Base-by-base conservation (phyloP, 2,113 vertebrate genomes). In the Xyrauchen texanus region DNA sequence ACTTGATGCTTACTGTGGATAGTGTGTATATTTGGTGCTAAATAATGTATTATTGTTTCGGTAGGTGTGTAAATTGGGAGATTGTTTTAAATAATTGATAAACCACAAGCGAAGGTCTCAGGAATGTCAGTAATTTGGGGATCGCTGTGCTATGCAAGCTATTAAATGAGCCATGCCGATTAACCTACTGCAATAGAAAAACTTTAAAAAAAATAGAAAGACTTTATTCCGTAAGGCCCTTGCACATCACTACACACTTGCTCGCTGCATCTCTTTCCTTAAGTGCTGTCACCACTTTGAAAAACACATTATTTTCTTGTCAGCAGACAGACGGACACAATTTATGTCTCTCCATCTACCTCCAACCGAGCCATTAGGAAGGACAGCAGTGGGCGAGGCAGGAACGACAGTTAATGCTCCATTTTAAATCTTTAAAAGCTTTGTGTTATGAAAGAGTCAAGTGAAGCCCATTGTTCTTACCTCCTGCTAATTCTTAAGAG, bases 281-380 rank as follows among this genome's bases (percentile, higher is more conserved):
- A 81, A 77, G 73, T 80, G 82, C 79, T 78, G 4, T 58, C 55
- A 75, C 77, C 68, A 42, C 77, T 77, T 84, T 81, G 70, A 81
- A 57, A 81, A 65, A 74, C 65, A 78, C 79, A 76, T 81, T 78
- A 79, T 84, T 81, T 79, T 81, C 80, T 77, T 51, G 66, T 81
- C 79, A 63, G 67, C 77, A 49, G 79, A 84, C 64, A 69, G 79
- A 78, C 52, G 15, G 70, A 73, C 78, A 77, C 62, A 81, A 73
- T 77, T 75, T 68, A 77, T 76, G 44, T 34, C 57, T 71, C 47
- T n/a, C 69, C 51, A 52, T 66, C 60, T 69, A 49, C 51, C 44
- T 69, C 51, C 69, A 68, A 65, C 71, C 44, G n/a, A 81, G 79
- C 83, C 83, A 84, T 81, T 84, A 84, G 9, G 45, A 76, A 49